phyloP scores from a whole-genome alignment of 2,797 vertebrate genomes.

The Pelodytes ibericus region DNA sequence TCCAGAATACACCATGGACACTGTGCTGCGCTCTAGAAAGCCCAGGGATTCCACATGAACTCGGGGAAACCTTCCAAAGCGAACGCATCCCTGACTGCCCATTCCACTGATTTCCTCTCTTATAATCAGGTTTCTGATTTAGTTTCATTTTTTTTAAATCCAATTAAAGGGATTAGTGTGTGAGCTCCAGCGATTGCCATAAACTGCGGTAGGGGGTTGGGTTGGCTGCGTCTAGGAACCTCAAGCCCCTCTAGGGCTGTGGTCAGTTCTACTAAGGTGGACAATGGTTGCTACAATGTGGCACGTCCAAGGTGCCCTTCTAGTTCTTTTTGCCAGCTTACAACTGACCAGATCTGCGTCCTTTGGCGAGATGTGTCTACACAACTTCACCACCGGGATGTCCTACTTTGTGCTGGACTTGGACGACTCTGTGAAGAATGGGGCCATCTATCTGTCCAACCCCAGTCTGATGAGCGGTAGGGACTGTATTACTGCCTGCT shows the following conservation, averaged over 20 bases:
- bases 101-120: too few relatives aligned
- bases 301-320: neutral
- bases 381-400: slow-evolving; percentile 72
- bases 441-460: slow-evolving; percentile 83
- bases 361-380: slow-evolving; percentile 71
- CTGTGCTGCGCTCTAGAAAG: too few relatives aligned
- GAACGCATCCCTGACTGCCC: too few relatives aligned
- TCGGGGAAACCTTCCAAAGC: too few relatives aligned
- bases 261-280: neutral
- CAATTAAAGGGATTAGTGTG: too few relatives aligned
- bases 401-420: slow-evolving; percentile 83
- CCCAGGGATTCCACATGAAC: too few relatives aligned
- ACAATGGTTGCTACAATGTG: neutral
- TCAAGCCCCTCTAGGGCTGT: neutral
- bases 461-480: slow-evolving; percentile 58
- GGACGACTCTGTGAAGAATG: slow-evolving; percentile 84
- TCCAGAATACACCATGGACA: too few relatives aligned
- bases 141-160: too few relatives aligned
- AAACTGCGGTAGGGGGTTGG: too few relatives aligned
- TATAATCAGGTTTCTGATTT: too few relatives aligned
- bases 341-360: slow-evolving; percentile 38
- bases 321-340: neutral
- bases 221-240: too few relatives aligned
- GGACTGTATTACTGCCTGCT: slow-evolving; percentile 87
- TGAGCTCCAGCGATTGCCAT: too few relatives aligned